These are phyloP conservation scores for Glaucidium brasilianum DNA, from an alignment of 2,113 vertebrate species.

Conservation along the genomic window DNA sequence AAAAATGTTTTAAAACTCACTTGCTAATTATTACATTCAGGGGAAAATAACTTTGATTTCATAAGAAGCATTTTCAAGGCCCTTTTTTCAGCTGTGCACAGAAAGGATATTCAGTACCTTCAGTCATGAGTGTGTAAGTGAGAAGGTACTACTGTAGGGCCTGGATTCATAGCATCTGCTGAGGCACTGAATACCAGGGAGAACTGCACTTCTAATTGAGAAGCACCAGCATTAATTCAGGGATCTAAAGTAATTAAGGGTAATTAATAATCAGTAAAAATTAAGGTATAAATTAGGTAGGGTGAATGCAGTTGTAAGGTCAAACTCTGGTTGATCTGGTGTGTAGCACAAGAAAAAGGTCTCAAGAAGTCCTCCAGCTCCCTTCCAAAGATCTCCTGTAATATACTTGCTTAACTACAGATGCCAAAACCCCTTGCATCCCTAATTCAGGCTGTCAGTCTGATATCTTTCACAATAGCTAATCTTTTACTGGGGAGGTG, in stretches of 20 bases:
- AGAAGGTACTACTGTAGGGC: background rate
- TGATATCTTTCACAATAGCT: background rate
- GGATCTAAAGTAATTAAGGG: background rate
- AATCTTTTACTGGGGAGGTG: background rate
- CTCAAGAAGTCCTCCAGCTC: background rate
- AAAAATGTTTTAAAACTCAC: background rate
- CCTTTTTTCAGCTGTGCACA: background rate
- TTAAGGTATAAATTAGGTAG: background rate
- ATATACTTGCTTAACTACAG: background rate
- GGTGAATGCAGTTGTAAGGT: background rate
- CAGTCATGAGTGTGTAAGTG: background rate
- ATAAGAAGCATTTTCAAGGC: background rate
- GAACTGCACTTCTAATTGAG: background rate
- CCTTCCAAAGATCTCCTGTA: background rate
- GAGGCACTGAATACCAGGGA: background rate
- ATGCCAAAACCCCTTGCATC: background rate
- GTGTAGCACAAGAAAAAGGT: background rate
- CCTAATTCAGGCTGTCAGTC: background rate
- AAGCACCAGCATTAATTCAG: background rate
- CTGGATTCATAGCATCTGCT: background rate
- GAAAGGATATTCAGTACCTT: background rate
- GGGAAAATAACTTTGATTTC: background rate
- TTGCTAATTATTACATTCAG: background rate
- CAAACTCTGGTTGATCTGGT: background rate
- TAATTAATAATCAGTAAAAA: conserved; percentile 5